Evolutionary conservation across 2,888 invertebrate species (phyloP).

Genomic region (Rhingia rostrata): DNA sequence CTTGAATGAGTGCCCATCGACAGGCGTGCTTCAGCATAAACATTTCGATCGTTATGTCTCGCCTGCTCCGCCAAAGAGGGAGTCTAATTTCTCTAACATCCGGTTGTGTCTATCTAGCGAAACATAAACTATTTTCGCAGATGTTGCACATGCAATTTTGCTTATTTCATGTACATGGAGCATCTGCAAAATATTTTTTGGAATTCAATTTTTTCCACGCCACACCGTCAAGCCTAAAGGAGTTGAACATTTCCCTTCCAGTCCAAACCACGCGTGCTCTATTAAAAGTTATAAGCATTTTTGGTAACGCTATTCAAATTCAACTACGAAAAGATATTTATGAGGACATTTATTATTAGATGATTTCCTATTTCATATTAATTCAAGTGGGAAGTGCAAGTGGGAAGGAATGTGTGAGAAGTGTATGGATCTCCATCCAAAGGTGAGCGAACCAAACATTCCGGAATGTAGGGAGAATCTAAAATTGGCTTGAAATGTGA

Average conservation of each 20-base stretch:
- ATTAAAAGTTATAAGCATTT: conserved; percentile 54
- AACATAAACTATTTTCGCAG: conserved; percentile 49
- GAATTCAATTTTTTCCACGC: conserved; percentile 16
- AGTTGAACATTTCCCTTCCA: not conserved
- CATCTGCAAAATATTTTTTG: conserved; percentile 52
- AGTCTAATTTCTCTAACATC: conserved; percentile 69
- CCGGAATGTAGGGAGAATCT: conserved; percentile 28
- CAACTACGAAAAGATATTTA: conserved; percentile 59
- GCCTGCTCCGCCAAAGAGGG: conserved; percentile 20
- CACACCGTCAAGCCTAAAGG: not conserved
- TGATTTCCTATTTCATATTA: conserved; percentile 8
- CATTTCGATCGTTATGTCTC: conserved; percentile 49
- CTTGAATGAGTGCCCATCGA: conserved; percentile 72
- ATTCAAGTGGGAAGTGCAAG: not conserved
- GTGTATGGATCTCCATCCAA: conserved; percentile 19
- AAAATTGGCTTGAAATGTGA: conserved; percentile 52
- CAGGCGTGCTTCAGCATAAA: conserved; percentile 65
- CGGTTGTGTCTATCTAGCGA: conserved; percentile 66
- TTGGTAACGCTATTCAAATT: conserved; percentile 32
- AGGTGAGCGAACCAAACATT: conserved; percentile 49
- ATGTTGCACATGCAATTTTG: conserved; percentile 50
- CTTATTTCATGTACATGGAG: conserved; percentile 30
- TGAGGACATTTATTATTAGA: conserved; percentile 72
- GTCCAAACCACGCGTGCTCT: conserved; percentile 37
- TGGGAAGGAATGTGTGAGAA: conserved; percentile 2